Evolutionary conservation across 1,140 invertebrate genomes (phyloP), one percentile per base, ranked within the genome.

Genomic region (Armadillidium nasatum): DNA sequence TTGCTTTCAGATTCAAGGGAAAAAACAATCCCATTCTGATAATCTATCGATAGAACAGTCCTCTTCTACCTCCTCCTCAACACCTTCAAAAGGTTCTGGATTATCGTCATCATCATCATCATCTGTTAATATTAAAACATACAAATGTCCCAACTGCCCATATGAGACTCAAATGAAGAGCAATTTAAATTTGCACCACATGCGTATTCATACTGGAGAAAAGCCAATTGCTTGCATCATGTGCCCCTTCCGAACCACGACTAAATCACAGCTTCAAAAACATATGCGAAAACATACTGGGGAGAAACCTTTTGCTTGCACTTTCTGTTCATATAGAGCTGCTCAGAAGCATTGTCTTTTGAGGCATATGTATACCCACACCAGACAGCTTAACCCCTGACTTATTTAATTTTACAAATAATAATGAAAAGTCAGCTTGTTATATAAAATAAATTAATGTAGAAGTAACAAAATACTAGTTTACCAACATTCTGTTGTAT

Each of bases 301-400:
- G 13, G 79, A 80, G 67, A 80, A 80, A 60, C 79, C 79, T 44
- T 80, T 78, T 33, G 77, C 71, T 13, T 80, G 79, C 66, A 72
- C 23, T 43, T 71, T 71, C 43, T 80, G 79, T 71, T 50, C 76
- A 23, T 80, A 74, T 66, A 70, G 79, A 7, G 73, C 73, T 0
- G 69, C 22, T 43, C 73, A 75, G 21, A 60, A 60, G 19, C 60
- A 75, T 68, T 68, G 45, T 21, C 45, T 75, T 10, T 54, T 60
- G 0, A 67, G 66, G n/a, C 73, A 75, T 54, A 75, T 75, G 73
- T 67, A 67, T 15, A 68, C 66, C 7, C 73, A 75, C 43, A 60
- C 50, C 19, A 60, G 50, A 60, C 50, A 60, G 50, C 11, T 60
- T 60, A 15, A 13, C 11, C 19, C 19, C 50, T 60, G 50, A 60